Evolutionary conservation across 2,113 vertebrate genomes (phyloP), one percentile per base, ranked within the genome.

Genomic region (Coregonus clupeaformis): DNA sequence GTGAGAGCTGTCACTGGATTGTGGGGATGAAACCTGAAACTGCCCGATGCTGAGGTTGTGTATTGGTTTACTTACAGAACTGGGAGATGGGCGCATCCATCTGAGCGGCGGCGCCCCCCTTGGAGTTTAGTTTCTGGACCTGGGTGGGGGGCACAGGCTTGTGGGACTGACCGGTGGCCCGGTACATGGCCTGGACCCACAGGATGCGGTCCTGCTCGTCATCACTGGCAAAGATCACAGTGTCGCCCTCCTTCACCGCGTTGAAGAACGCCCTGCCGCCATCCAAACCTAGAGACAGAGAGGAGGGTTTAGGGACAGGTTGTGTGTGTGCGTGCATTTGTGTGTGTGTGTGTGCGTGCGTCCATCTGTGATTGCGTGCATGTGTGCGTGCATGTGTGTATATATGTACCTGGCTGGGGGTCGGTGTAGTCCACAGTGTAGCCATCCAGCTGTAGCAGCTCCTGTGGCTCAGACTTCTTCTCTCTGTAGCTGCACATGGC

Each of bases 401-500:
- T 20, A 36, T 62, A 22, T 49, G 20, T 92, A 98, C 97, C 98
- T 94, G 98, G 96, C 86, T 99, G 98, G 5, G 97, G 97, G 92
- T 99, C 98, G 0, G 97, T 98, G 93, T 99, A 99, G 79, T 99
- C 97, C 91, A 99, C 98, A 52, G 98, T 99, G 90, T 99, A 99
- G 71, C 97, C 98, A 1, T 99, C 98, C 69, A 99, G 92, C 80
- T 99, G 98, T 3, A 99, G 95, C 75, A 99, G 94, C 78, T 99
- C 98, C 89, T 99, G 98, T 27, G 97, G 97, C 80, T 99, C 98
- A 0, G 98, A 96, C 79, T 99, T 99, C 88, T 99, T 99, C 93
- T 99, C 97, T 86, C 98, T 94, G 87, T 99, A 99, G 94, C 98
- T 99, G 93, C 98, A 99, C 97, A 99, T 98, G 87, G 97, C 97